Evolutionary conservation across 2,113 vertebrate species (phyloP).

Genomic region (Loxodonta africana): DNA sequence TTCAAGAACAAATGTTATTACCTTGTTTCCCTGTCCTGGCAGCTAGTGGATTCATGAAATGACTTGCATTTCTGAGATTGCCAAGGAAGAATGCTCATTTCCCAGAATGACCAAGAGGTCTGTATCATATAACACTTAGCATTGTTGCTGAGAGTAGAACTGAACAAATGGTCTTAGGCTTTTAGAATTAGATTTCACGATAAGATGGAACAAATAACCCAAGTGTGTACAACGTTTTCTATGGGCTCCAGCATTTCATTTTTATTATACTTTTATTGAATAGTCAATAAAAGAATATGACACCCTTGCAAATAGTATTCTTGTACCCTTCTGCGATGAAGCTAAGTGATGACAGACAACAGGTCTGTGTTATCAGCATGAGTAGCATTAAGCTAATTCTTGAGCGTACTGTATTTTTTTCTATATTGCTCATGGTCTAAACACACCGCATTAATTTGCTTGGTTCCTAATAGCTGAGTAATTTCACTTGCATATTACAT

Average conservation of each 20-base stretch:
- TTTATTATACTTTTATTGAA: slow-evolving; percentile 70
- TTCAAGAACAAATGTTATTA: background rate
- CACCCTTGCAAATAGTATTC: background rate
- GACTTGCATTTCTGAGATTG: background rate
- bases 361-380: background rate
- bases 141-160: background rate
- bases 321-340: background rate
- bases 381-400: background rate
- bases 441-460: background rate
- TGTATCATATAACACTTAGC: background rate
- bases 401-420: background rate
- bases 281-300: slow-evolving; percentile 74
- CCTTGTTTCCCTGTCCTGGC: background rate
- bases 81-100: background rate
- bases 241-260: slow-evolving; percentile 51
- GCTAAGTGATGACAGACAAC: slow-evolving; percentile 11
- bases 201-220: slow-evolving; percentile 15
- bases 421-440: background rate
- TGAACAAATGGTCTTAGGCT: background rate
- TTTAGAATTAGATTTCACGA: slow-evolving; percentile 42
- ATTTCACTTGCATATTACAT: background rate
- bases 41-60: background rate
- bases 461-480: slow-evolving; percentile 27
- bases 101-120: background rate
- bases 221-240: background rate